Evolutionary conservation across 2,888 invertebrate genomes (phyloP), one percentile per base, ranked within the genome.

Genomic region (Oscheius myriophilus): DNA sequence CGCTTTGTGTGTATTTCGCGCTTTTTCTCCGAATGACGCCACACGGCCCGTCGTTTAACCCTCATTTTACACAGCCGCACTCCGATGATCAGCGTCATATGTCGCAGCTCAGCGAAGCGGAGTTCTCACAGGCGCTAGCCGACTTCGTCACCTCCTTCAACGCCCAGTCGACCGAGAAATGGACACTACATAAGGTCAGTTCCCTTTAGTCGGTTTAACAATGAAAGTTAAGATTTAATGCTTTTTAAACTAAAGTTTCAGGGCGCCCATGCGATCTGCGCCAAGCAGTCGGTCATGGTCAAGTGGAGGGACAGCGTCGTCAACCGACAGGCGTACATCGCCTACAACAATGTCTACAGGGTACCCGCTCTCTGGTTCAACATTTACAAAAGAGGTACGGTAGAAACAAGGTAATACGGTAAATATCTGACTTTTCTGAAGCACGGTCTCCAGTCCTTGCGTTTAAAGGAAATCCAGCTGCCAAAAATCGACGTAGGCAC

Each of bases 291-390:
- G 16, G 70, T 70, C 0, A 72, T 72, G 72, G 52, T 72, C 16
- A 63, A 65, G 26, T 62, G 63, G 63, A 67, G 65, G 23, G 68
- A 68, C 1, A 67, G 54, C n/a, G 43, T 62, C 4, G 67, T 72
- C 18, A 72, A 72, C 42, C 55, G 69, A 51, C 75, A 76, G 46
- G 61, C 65, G 0, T 73, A 80, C 62, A 79, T 82, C 62, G 55
- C 74, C 4, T 79, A 79, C 70, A 82, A 78, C 57, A 52, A 65
- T 14, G 71, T 70, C 6, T 83, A 83, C 58, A 59, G 64, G 45
- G 80, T 79, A 12, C 83, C 83, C 16, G 74, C 74, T 12, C 67
- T 83, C 9, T 83, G 82, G 82, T 83, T 83, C 74, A 81, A 83
- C 63, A 73, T 76, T 59, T 82, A 79, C 52, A 65, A 67, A 46